Evolutionary conservation across 1,140 invertebrate species (phyloP), one percentile per base, ranked within the genome.

Genomic region (Polypedilum vanderplanki): DNA sequence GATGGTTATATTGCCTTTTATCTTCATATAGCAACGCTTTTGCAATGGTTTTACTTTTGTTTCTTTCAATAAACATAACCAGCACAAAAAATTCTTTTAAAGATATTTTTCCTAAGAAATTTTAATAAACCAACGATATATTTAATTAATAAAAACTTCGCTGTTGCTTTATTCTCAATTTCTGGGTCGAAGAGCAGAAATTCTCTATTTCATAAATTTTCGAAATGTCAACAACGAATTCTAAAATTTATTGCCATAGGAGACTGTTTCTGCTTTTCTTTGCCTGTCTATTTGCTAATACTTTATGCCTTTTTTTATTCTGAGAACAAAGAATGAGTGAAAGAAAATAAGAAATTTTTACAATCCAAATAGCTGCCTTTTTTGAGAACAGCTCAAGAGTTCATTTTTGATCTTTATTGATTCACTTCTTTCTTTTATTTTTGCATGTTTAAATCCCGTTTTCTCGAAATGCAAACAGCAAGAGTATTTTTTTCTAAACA

Each of bases 181-280:
- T 33, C 24, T 57, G n/a, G 46, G 12, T 57, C 46, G 46, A 57
- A 12, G 46, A n/a, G 15, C 10, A 57, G n/a, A 57, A 57, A 57
- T 46, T 57, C 12, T 15, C 12, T 57, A 57, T 57, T 57, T 57
- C 12, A 57, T 57, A 57, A 57, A 57, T 57, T 57, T n/a, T 4
- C 46, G 3, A 57, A 57, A 57, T 57, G 46, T 57, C 46, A 57
- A 57, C 46, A 57, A 57, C 46, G n/a, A 15, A 57, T 57, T 57
- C 46, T 57, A 57, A 57, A 33, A 57, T 57, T 57, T 57, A 57
- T 57, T 57, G 46, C 46, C 46, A 57, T 57, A 15, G 24, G 46
- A 57, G 46, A 57, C 46, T 57, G 10, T 57, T 57, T 12, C n/a
- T 57, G 12, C 12, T 57, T 15, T 57, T 15, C 46, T n/a, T 15